Evolutionary conservation across 2,113 vertebrate species (phyloP).

Genomic region (Neodon shergylaensis): DNA sequence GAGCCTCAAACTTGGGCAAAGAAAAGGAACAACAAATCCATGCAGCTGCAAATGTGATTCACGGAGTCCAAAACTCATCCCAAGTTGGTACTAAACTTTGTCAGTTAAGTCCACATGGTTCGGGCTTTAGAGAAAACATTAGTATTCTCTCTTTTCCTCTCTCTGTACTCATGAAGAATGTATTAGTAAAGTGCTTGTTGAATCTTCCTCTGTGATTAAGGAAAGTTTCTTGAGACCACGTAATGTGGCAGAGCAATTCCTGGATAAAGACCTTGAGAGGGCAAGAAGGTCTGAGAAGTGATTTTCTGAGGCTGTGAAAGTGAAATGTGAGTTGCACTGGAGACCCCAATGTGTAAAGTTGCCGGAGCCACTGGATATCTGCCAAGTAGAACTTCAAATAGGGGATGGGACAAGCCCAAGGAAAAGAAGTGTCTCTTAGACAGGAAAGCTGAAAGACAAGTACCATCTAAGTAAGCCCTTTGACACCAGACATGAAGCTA

Average conservation of each 20-base stretch:
- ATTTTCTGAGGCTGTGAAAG: neutral
- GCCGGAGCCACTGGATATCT: neutral
- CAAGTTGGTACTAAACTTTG: neutral
- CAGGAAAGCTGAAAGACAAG: neutral
- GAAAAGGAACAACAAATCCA: neutral
- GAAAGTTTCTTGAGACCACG: neutral
- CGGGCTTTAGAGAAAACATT: neutral
- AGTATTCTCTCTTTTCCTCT: too few relatives aligned
- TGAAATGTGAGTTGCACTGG: neutral
- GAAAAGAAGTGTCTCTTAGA: neutral
- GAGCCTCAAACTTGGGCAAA: neutral
- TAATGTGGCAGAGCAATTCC: neutral
- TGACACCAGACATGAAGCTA: neutral
- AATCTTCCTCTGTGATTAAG: neutral
- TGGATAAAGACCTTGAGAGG: neutral
- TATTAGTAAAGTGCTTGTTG: neutral
- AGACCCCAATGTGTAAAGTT: neutral
- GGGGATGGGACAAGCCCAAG: neutral
- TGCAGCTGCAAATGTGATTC: neutral
- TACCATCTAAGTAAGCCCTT: neutral
- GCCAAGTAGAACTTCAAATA: neutral
- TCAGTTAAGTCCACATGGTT: neutral
- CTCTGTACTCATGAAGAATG: neutral
- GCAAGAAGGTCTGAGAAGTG: neutral
- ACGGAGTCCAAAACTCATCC: neutral